Percentiles rank a stretch among this genome's conserved stretches.
phyloP scores from a whole-genome alignment of 2,113 vertebrate species.

The Neolamprologus modestus region DNA sequence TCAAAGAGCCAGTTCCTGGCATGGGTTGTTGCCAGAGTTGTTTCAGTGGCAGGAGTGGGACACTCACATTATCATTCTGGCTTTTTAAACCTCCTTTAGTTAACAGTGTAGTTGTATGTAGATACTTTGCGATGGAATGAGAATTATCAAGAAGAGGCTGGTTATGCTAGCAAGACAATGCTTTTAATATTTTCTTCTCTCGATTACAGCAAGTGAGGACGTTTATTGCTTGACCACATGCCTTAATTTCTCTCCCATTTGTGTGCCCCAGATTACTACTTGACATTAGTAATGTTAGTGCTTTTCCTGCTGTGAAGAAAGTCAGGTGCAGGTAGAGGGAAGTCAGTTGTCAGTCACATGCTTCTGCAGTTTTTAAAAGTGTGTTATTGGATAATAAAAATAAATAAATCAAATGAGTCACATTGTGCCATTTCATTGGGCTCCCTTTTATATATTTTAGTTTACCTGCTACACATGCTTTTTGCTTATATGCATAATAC shows the following conservation, averaged over 20 bases:
- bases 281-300: not conserved
- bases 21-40: not conserved
- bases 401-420: not conserved
- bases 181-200: not conserved
- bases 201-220: not conserved
- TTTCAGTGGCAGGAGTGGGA: not conserved
- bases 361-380: not conserved
- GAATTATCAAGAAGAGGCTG: not conserved
- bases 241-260: not conserved
- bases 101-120: not conserved
- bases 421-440: not conserved
- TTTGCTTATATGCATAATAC: not conserved
- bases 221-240: not conserved
- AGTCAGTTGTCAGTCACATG: not conserved
- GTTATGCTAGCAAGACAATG: not conserved
- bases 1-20: not conserved
- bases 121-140: not conserved
- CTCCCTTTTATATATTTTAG: not conserved
- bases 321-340: not conserved
- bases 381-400: not conserved
- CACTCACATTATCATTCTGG: not conserved
- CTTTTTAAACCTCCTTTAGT: not conserved
- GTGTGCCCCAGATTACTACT: not conserved
- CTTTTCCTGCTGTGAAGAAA: not conserved
- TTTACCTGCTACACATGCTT: not conserved